These are phyloP conservation scores for Calliphora vicina DNA, from an alignment of 1,140 invertebrate genomes.

Conservation along the genomic window DNA sequence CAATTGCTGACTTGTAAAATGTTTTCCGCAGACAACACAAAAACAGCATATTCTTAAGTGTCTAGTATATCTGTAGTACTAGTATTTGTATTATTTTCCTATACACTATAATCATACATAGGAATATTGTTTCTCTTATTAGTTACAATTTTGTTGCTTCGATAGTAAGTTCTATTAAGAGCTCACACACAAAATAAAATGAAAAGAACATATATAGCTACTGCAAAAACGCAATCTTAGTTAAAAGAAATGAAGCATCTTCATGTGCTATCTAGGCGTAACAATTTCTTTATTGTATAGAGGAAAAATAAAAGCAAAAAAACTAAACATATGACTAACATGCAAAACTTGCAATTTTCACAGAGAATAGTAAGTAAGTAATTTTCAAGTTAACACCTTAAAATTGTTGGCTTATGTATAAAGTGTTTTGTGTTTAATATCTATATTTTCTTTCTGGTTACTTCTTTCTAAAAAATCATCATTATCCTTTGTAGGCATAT, in stretches of 20 bases:
- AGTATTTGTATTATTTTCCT: no score
- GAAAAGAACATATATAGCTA: neutral
- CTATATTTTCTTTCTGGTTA: neutral
- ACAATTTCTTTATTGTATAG: neutral
- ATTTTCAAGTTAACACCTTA: neutral
- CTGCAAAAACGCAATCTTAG: constrained; percentile 20
- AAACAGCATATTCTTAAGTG: no score
- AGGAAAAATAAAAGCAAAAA: neutral
- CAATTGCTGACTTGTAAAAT: neutral
- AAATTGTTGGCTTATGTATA: neutral
- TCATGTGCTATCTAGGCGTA: neutral
- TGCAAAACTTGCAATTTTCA: neutral
- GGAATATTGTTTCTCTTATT: neutral
- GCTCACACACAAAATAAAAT: neutral
- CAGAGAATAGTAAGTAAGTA: neutral
- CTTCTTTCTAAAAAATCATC: neutral
- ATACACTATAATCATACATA: no score
- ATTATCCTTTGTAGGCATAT: neutral
- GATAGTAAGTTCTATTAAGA: constrained; percentile 11
- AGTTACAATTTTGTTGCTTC: neutral
- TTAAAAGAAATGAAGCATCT: neutral
- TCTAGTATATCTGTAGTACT: no score
- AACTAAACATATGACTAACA: neutral
- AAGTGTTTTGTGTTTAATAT: neutral
- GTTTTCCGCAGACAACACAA: no score